These are phyloP conservation scores for Proterorhinus semilunaris DNA, from an alignment of 2,113 vertebrate species.

Conservation along the genomic window DNA sequence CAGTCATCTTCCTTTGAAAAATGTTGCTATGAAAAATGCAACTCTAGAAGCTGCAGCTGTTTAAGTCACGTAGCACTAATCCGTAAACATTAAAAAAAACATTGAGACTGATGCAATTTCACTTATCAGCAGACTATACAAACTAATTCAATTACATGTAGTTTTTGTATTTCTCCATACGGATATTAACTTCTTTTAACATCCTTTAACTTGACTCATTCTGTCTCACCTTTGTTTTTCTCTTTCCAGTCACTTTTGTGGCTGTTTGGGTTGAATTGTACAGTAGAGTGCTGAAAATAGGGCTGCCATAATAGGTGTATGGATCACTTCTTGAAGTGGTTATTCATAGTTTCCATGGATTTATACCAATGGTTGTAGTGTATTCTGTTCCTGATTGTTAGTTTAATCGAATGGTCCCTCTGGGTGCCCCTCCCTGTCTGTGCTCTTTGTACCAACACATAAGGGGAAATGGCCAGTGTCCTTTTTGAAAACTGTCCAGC, in stretches of 20 bases:
- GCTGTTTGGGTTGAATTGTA: constrained; percentile 92
- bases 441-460: constrained; percentile 69
- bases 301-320: constrained; percentile 92
- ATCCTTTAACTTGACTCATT: background rate
- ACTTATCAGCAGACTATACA: background rate
- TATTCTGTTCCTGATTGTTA: constrained; percentile 58
- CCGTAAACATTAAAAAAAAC: background rate
- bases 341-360: constrained; percentile 10
- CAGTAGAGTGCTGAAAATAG: constrained; percentile 95
- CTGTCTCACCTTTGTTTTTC: constrained; percentile 76
- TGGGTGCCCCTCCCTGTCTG: constrained; percentile 48
- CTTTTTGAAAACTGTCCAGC: constrained; percentile 82
- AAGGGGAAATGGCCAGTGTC: constrained; percentile 72
- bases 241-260: constrained; percentile 70
- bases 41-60: constrained; percentile 74
- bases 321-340: constrained; percentile 26
- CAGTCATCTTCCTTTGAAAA: constrained; percentile 10
- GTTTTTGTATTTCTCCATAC: background rate
- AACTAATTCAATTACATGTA: background rate
- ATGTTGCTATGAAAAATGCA: constrained; percentile 78
- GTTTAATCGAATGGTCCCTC: constrained; percentile 77
- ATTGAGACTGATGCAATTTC: background rate
- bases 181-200: background rate
- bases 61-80: constrained; percentile 46
- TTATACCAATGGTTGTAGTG: background rate